phyloP scores from a whole-genome alignment of 2,113 vertebrate genomes.

The Sander lucioperca region DNA sequence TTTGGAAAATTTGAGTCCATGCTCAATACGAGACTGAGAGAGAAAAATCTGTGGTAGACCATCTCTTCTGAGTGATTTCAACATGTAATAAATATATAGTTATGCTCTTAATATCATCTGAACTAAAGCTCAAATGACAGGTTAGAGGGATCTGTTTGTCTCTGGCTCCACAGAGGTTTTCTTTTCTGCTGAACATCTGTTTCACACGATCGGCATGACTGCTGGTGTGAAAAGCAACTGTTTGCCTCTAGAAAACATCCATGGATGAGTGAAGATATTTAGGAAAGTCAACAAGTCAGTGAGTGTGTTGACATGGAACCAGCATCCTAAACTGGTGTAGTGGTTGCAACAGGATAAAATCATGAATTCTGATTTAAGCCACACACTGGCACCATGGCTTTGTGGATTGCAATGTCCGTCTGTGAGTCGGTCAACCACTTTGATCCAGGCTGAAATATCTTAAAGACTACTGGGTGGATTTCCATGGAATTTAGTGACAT shows the following conservation, averaged over 20 bases:
- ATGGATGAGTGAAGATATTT: background rate
- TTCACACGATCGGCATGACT: slow-evolving; percentile 23
- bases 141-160: background rate
- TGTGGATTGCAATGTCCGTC: background rate
- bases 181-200: slow-evolving; percentile 66
- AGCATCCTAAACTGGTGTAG: background rate
- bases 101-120: background rate
- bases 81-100: background rate
- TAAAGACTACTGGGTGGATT: too few species aligned
- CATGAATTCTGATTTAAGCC: background rate
- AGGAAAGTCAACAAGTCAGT: slow-evolving; percentile 14
- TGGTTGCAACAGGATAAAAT: background rate
- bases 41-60: slow-evolving; percentile 18
- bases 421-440: background rate
- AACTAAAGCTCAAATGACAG: background rate
- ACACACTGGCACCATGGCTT: background rate
- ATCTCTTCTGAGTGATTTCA: slow-evolving; percentile 12
- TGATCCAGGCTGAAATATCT: background rate
- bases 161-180: background rate
- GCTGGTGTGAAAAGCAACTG: slow-evolving; percentile 68
- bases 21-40: slow-evolving; percentile 4
- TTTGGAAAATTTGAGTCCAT: slow-evolving; percentile 51
- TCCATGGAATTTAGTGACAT: background rate
- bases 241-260: slow-evolving; percentile 70
- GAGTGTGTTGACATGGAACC: background rate